Conservation (phyloP, 2,113 vertebrate species). For the Hippopotamus amphibius region DNA sequence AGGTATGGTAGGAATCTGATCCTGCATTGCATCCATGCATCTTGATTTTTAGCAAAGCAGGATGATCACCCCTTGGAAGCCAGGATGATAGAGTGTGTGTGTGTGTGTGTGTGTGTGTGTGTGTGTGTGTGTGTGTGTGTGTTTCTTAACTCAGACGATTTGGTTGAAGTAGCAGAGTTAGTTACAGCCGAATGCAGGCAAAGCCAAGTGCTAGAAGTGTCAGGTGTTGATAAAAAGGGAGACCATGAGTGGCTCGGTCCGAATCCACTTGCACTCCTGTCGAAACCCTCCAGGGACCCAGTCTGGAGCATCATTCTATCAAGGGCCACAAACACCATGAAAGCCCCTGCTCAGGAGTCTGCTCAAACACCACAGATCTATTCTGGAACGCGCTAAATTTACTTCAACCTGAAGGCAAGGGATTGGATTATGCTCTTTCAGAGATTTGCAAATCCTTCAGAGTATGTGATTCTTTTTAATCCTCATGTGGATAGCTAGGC, state of each 20-base stretch:
- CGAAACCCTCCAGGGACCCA: not conserved
- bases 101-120: no score
- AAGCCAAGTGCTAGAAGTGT: conserved; percentile 17
- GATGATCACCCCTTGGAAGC: not conserved
- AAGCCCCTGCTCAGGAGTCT: not conserved
- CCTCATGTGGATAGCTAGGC: not conserved
- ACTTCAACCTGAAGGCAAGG: conserved; percentile 29
- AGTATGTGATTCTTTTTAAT: not conserved
- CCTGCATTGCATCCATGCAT: not conserved
- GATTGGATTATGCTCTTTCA: not conserved
- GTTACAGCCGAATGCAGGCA: not conserved
- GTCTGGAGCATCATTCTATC: not conserved
- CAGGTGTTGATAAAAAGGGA: conserved; percentile 14
- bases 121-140: no score
- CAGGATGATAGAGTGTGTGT: not conserved
- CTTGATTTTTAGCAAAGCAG: conserved; percentile 61
- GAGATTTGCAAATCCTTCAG: not conserved
- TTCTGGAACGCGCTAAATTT: not conserved
- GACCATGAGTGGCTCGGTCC: not conserved
- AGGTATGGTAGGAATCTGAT: not conserved
- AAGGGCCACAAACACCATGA: not conserved
- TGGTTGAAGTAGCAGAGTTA: not conserved
- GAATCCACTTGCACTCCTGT: not conserved
- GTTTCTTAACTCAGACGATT: not conserved
- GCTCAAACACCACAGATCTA: not conserved